Evolutionary conservation across 1,140 invertebrate genomes (phyloP), one percentile per base, ranked within the genome.

Genomic region (Andrena cerasifolii): DNA sequence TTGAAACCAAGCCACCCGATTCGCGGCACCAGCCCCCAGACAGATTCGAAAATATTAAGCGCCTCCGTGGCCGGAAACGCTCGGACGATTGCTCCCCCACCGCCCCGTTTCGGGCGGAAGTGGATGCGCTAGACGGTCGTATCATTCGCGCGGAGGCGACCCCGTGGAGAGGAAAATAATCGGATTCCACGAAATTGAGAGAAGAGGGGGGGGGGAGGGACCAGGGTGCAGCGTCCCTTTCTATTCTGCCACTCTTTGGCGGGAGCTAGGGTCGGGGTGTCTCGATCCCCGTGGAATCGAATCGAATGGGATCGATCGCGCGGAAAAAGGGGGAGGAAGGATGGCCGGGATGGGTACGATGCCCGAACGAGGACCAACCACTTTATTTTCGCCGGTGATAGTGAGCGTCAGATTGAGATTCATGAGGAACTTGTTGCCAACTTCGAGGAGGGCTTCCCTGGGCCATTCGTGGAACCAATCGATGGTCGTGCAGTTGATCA

Each of bases 391-490:
- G 40, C 94, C 95, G 62, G 94, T 95, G 70, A 96, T 95, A 21
- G 94, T 94, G 51, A 93, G 94, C 31, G 95, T 93, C 70, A 96
- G 93, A 89, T 96, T 94, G 66, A 96, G 94, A 77, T 94, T 94
- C 51, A 92, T 92, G 43, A 96, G 91, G 90, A 95, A 96, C 91
- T 95, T 95, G 83, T 94, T 94, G 40, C 96, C 95, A 12, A 98
- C 96, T 93, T 97, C 97, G 14, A 98, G 92, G 21, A 98, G 92
- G n/a, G 97, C 97, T 89, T 97, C 96, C 70, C 94, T 93, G 0
- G 97, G 96, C 97, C 97, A 98, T 86, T 97, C 95, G 86, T 95
- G 93, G 88, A 97, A 97, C 96, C 97, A 98, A 92, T 98, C 96
- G 40, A 97, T 97, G 6, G 97, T 98, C 4, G 96, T 97, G 83